phyloP scores from a whole-genome alignment of 2,113 vertebrate species.

The Calcarius ornatus region DNA sequence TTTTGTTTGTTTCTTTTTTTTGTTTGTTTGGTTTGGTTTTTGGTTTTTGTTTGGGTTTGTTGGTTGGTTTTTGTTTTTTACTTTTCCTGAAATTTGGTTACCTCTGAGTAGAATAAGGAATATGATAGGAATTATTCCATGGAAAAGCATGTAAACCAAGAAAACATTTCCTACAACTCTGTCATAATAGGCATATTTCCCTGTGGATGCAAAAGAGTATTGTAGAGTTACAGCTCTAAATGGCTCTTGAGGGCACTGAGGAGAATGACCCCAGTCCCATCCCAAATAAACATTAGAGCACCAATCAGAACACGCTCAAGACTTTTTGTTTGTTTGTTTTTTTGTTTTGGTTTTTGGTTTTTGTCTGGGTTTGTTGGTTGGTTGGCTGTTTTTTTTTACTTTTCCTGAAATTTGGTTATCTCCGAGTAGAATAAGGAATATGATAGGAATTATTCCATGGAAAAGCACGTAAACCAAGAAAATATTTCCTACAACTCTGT shows the following conservation, averaged over 20 bases:
- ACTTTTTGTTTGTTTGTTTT: not conserved
- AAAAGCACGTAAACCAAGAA: not conserved
- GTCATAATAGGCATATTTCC: not conserved
- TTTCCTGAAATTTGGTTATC: not conserved
- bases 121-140: accelerated
- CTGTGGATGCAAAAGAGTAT: not conserved
- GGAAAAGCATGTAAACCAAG: not conserved
- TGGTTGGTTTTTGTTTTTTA: not conserved
- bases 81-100: not conserved
- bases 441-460: not conserved
- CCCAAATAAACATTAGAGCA: not conserved
- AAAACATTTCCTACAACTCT: not conserved
- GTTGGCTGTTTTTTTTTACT: not conserved
- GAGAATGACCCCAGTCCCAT: accelerated
- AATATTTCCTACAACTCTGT: not conserved
- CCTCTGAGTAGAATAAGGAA: not conserved
- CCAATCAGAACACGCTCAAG: not conserved
- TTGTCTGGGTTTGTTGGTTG: no score
- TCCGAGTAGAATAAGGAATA: not conserved
- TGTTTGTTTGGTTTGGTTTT: no score
- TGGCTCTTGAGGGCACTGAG: not conserved
- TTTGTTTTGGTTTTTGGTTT: no score
- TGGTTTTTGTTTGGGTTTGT: no score
- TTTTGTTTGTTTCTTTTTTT: no score
- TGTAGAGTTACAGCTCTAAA: not conserved